phyloP scores from a whole-genome alignment of 2,797 vertebrate genomes.

The Remorina albescens region DNA sequence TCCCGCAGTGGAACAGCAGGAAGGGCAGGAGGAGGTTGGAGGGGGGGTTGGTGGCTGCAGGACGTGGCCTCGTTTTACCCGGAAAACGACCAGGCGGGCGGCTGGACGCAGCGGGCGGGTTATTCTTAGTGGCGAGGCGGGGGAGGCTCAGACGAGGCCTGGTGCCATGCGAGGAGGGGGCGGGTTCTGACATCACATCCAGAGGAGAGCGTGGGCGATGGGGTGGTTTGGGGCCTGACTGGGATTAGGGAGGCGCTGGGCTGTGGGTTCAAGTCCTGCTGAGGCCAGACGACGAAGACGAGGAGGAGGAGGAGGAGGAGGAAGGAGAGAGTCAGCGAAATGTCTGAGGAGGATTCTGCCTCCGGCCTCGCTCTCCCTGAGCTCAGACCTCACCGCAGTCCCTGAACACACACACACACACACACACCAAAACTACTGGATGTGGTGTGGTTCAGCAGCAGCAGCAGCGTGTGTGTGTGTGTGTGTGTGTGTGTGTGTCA shows the following conservation, averaged over 20 bases:
- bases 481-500: slow-evolving; percentile 40
- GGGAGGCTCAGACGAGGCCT: slow-evolving; percentile 61
- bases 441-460: slow-evolving; percentile 46
- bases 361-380: slow-evolving; percentile 36
- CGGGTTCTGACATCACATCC: slow-evolving; percentile 64
- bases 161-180: slow-evolving; percentile 64
- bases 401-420: slow-evolving; percentile 19
- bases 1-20: slow-evolving; percentile 38
- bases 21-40: slow-evolving; percentile 23
- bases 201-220: slow-evolving; percentile 62
- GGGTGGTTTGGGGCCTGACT: slow-evolving; percentile 65
- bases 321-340: slow-evolving; percentile 69
- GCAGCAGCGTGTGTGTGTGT: slow-evolving; percentile 4
- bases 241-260: slow-evolving; percentile 63
- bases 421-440: slow-evolving; percentile 45
- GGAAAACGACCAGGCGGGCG: slow-evolving; percentile 51
- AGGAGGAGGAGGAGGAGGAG: slow-evolving; percentile 28
- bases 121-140: slow-evolving; percentile 74
- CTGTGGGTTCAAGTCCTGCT: slow-evolving; percentile 69
- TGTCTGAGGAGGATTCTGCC: slow-evolving; percentile 35
- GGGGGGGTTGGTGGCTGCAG: slow-evolving; percentile 29
- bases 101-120: slow-evolving; percentile 38
- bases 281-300: slow-evolving; percentile 53
- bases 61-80: slow-evolving; percentile 73
- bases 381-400: slow-evolving; percentile 53